Percentiles rank a stretch among this genome's conserved stretches.
Conservation (phyloP, 1,140 invertebrate genomes). For the Bacillus rossius region DNA sequence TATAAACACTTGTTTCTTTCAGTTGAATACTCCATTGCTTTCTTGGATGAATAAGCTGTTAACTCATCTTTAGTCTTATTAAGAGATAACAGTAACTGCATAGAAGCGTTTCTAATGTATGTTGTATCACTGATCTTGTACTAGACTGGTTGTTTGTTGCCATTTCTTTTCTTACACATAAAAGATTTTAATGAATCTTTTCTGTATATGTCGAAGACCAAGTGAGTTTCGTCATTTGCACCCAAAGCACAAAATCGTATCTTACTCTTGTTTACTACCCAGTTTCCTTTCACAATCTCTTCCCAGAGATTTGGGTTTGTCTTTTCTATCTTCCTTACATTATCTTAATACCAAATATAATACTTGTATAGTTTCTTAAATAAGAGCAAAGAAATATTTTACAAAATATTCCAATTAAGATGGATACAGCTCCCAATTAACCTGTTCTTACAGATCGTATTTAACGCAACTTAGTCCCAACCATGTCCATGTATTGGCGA, state of each 20-base stretch:
- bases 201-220: too few species aligned
- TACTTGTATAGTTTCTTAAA: conserved; percentile 1
- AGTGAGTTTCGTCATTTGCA: background rate
- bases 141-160: too few species aligned
- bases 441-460: background rate
- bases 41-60: too few species aligned
- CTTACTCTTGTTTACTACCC: background rate
- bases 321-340: background rate
- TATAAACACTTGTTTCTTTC: too few species aligned
- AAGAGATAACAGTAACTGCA: too few species aligned
- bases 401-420: background rate
- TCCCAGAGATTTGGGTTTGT: conserved; percentile 3
- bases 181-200: too few species aligned
- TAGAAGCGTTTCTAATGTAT: too few species aligned
- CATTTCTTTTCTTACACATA: too few species aligned
- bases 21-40: too few species aligned
- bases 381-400: conserved; percentile 4
- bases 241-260: conserved; percentile 3
- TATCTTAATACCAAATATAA: background rate
- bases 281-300: background rate
- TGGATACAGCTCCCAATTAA: background rate
- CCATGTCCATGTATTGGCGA: conserved; percentile 2
- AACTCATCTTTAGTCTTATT: too few species aligned
- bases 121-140: too few species aligned
- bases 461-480: background rate